These are phyloP conservation scores for Dicyrtomina minuta DNA, from an alignment of 2,888 invertebrate species.

Conservation along the genomic window DNA sequence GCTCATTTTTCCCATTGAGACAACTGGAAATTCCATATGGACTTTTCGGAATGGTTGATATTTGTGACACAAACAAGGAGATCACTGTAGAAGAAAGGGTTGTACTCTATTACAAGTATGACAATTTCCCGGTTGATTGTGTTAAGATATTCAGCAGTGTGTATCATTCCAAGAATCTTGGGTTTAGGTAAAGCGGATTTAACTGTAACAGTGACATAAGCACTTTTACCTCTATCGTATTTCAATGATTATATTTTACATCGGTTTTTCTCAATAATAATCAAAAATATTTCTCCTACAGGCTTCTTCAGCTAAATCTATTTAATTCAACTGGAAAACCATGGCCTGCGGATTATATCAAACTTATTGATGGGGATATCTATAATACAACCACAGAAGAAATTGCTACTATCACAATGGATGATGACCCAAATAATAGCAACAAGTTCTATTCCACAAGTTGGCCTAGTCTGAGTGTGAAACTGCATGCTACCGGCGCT, in stretches of 20 bases:
- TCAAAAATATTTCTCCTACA: constrained; percentile 52
- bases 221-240: background rate
- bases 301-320: constrained; percentile 86
- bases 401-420: constrained; percentile 57
- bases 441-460: constrained; percentile 74
- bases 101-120: constrained; percentile 93
- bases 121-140: constrained; percentile 93
- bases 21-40: constrained; percentile 78
- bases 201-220: background rate
- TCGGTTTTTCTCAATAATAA: background rate
- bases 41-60: constrained; percentile 90
- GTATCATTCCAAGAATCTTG: constrained; percentile 81
- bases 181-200: constrained; percentile 65
- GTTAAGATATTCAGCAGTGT: constrained; percentile 92
- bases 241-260: constrained; percentile 5
- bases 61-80: constrained; percentile 93
- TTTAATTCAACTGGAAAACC: constrained; percentile 81
- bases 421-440: constrained; percentile 48
- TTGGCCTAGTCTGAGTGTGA: constrained; percentile 80
- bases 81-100: constrained; percentile 86
- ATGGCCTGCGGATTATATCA: constrained; percentile 79
- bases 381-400: constrained; percentile 80
- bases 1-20: constrained; percentile 83
- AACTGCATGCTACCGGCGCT: constrained; percentile 91
- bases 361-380: constrained; percentile 88